Base-by-base conservation (phyloP, 2,888 invertebrate genomes). In the Athripsodes cinereus region DNA sequence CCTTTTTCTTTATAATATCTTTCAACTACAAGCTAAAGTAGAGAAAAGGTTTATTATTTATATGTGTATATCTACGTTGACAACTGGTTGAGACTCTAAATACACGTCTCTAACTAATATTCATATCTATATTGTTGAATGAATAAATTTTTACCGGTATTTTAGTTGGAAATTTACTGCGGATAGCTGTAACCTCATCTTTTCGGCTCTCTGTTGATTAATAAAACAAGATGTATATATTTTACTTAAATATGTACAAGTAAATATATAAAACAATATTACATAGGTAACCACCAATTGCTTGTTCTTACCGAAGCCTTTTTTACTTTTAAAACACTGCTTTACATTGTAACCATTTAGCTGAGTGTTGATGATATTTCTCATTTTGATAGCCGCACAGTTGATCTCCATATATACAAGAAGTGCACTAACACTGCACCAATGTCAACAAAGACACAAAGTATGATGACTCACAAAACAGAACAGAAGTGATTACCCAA, bases 111-210 rank as follows among this genome's bases (percentile, higher is more conserved):
- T n/a, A 8, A 34, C 34, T 34, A 34, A 10, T 34, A 34, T 34
- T 10, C 8, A 34, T 13, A 34, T 34, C 8, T 34, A 8, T 34
- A 34, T 34, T 34, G 34, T 13, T 34, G 34, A 34, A 34, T 10
- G 13, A 34, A 34, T 34, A 34, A 34, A 34, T 34, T 10, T 34
- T 34, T 76, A 90, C 90, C 64, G 90, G 90, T 70, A 90, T 82
- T 83, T 90, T 90, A 22, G 83, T 86, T 2, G 90, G 90, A 72
- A 88, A 90, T 74, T 88, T 87, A 66, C 78, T 80, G 70, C 86
- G 80, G 60, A 91, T 88, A n/a, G 86, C 86, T 71, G 84, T 81
- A 6, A 88, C 88, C 75, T 90, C 90, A 71, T 88, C 87, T 72
- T 85, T 87, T 67, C 87, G 75, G 62, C 79, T 80, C 63, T 82